Evolutionary conservation across 2,113 vertebrate species (phyloP), one percentile per base, ranked within the genome.

Genomic region (Neofelis nebulosa): DNA sequence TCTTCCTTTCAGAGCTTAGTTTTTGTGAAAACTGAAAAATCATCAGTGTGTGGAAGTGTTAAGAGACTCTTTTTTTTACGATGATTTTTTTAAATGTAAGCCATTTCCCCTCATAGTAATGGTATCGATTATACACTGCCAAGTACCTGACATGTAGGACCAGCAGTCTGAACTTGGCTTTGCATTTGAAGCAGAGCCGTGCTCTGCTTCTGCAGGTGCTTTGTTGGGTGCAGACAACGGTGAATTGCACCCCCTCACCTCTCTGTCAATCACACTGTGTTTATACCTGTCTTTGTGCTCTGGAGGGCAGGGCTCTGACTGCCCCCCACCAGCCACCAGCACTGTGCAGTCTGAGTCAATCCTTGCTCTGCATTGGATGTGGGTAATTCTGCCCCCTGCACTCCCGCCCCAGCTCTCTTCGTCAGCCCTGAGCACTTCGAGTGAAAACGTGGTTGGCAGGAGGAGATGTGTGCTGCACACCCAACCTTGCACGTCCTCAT

Each of bases 171-270:
- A 36, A 27, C 55, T n/a, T 55, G 27, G 13, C 25, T 38, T 88
- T 71, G 84, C 89, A 3, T 84, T 87, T 73, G 50, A 45, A 89
- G 66, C 19, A 16, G 90, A 6, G 45, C 19, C 4, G 13, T 29
- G 33, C n/a, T 69, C n/a, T 83, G 5, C 4, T 48, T 45, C 55
- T 31, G 29, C 18, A 38, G 33, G 27, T 33, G 63, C 36, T 66
- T 45, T 36, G 31, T 71, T 0, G 0, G 9, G 4, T 69, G 2
- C 23, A 48, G 78, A 15, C 41, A 15, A 4, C 31, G 9, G 48
- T 7, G 18, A 50, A 14, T 11, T 0, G 13, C 10, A 1, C 1
- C 21, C 9, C 5, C 45, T 73, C 27, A 0, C 1, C 31, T 27
- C 33, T n/a, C 15, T 25, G 29, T 84, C 55, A 9, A 7, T 18